Base-by-base conservation (phyloP, 2,888 invertebrate species). In the Phania funesta region DNA sequence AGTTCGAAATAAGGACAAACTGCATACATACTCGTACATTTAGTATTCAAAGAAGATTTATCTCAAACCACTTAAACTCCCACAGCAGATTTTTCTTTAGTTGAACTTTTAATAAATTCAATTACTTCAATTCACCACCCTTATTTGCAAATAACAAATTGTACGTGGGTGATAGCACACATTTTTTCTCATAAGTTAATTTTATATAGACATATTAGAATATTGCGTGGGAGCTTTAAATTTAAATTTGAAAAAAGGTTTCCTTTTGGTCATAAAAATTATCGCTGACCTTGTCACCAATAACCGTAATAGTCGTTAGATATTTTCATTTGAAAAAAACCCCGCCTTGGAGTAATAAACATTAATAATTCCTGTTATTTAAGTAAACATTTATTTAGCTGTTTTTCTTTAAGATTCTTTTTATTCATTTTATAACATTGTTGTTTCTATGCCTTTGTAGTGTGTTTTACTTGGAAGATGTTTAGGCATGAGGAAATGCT, bases 331-430 rank as follows among this genome's bases (percentile, higher is more conserved):
- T 13, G 35, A 2, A 41, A 0, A 46, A 46, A 26, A n/a, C n/a
- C n/a, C n/a, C n/a, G 67, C 60, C 67, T 73, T 73, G 60, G 24
- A 48, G 65, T 32, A 46, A 67, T 52, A 73, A 73, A 73, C 60
- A 73, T 73, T 22, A 44, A 54, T 60, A 73, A 67, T 79, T 16
- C 60, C 32, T 58, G 50, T 65, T 73, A 38, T 73, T 65, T 50
- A 26, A 8, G 8, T 18, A 64, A 64, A 35, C 32, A 32, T 9
- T 0, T 62, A 52, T 41, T 60, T n/a, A 24, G 50, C 50, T 62
- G 71, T n/a, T 38, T 60, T 67, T 67, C 50, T 38, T 20, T 24
- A 26, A 29, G 50, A 70, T 48, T 35, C 29, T 62, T 50, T 48
- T 77, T 52, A 62, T 35, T 64, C 62, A 62, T 70, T 77, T 62